These are phyloP conservation scores for Zelostemma sp. DNA, from an alignment of 1,140 invertebrate species.

Conservation along the genomic window DNA sequence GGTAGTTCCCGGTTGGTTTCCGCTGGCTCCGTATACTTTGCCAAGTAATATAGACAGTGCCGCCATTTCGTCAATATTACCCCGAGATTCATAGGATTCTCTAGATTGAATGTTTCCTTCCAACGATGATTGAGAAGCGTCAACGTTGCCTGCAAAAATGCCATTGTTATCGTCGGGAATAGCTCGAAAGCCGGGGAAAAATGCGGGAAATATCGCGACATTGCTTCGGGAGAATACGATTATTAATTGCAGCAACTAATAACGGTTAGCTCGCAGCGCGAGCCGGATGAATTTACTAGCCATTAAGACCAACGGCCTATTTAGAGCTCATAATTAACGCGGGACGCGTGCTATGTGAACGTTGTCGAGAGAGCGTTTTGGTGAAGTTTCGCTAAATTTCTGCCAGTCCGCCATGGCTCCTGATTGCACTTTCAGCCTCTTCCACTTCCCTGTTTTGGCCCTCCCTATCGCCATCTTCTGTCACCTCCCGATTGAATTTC, in stretches of 20 bases:
- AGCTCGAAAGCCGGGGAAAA: too few species aligned
- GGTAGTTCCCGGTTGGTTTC: too few species aligned
- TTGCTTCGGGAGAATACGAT: conserved; percentile 28
- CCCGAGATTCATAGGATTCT: conserved; percentile 19
- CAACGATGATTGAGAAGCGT: neutral
- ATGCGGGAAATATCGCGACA: conserved; percentile 12
- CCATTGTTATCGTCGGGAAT: too few species aligned
- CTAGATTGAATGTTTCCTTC: conserved; percentile 9
- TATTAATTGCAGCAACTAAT: conserved; percentile 31
- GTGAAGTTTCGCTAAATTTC: conserved; percentile 34
- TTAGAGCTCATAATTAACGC: conserved; percentile 38
- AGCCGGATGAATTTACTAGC: conserved; percentile 38
- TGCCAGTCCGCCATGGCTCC: conserved; percentile 28
- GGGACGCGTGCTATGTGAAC: conserved; percentile 30
- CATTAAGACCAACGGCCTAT: conserved; percentile 38
- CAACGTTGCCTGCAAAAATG: too few species aligned
- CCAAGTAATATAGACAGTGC: too few species aligned
- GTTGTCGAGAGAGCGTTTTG: conserved; percentile 19
- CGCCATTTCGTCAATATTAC: too few species aligned
- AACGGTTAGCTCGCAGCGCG: conserved; percentile 9
- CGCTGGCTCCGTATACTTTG: too few species aligned
- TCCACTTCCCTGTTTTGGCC: conserved; percentile 12
- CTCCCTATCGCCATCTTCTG: conserved; percentile 22
- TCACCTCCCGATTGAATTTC: conserved; percentile 39
- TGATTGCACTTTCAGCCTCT: conserved; percentile 34